Percentiles rank a stretch among this genome's conserved stretches.
phyloP scores from a whole-genome alignment of 2,888 invertebrate species.

The Chalcis sispes region DNA sequence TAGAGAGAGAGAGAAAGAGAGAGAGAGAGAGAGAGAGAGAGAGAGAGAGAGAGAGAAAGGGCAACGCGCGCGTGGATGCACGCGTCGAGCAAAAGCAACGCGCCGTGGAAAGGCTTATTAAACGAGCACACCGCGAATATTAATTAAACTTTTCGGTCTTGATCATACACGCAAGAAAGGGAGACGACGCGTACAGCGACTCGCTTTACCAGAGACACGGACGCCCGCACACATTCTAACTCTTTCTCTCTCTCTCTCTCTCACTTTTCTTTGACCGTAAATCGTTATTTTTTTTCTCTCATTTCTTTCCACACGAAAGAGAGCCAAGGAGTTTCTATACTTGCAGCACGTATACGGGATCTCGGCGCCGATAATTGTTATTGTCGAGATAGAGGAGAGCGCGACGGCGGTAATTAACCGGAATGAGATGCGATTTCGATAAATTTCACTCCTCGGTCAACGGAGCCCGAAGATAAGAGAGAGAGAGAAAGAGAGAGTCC shows the following conservation, averaged over 20 bases:
- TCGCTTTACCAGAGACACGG: too few relatives aligned
- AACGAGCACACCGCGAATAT: background rate
- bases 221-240: too few relatives aligned
- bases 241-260: too few relatives aligned
- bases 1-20: background rate
- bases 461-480: background rate
- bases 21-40: constrained; percentile 1
- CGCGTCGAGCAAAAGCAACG: background rate
- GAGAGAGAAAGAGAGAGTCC: background rate
- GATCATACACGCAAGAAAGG: background rate
- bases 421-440: constrained; percentile 65
- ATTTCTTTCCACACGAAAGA: too few relatives aligned
- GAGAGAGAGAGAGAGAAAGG: background rate
- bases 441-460: constrained; percentile 56
- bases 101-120: background rate
- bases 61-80: background rate
- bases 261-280: too few relatives aligned
- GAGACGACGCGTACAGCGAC: background rate
- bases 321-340: too few relatives aligned
- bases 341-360: too few relatives aligned
- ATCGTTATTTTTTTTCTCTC: too few relatives aligned
- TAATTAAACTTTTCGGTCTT: background rate
- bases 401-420: constrained; percentile 61
- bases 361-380: constrained; percentile 65
- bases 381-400: constrained; percentile 61